phyloP scores from a whole-genome alignment of 2,797 vertebrate genomes.

The Sphenopsis melanotis region DNA sequence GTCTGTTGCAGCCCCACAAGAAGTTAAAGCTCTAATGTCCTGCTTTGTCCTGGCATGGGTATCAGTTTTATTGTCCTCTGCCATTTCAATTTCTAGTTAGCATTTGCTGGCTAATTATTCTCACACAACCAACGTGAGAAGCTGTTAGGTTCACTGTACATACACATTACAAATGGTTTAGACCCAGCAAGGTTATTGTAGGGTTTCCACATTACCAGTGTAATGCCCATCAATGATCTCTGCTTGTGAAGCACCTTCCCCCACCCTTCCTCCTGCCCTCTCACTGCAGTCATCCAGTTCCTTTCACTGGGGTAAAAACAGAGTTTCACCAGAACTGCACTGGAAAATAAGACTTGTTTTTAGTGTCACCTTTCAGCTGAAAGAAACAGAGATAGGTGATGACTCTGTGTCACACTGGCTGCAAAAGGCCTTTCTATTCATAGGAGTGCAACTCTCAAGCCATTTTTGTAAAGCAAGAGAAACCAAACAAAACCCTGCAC shows the following conservation, averaged over 20 bases:
- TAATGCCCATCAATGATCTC: not conserved
- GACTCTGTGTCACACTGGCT: not conserved
- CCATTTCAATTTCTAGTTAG: not conserved
- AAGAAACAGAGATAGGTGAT: not conserved
- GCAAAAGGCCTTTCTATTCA: not conserved
- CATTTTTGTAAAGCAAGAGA: constrained; percentile 1
- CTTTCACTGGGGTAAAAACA: not conserved
- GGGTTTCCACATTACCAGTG: not conserved
- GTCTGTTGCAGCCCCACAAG: not conserved
- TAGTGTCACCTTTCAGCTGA: not conserved
- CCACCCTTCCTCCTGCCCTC: not conserved
- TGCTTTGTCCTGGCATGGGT: not conserved
- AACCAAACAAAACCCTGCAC: not conserved
- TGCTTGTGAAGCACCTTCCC: not conserved
- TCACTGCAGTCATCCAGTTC: not conserved
- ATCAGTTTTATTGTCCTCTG: not conserved
- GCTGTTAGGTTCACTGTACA: not conserved
- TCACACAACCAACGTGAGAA: not conserved
- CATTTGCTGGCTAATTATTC: not conserved
- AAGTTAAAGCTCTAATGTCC: not conserved
- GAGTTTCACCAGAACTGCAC: not conserved
- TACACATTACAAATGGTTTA: not conserved
- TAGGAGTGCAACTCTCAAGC: not conserved
- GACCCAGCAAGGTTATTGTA: not conserved
- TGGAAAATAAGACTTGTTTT: not conserved